Base-by-base conservation (phyloP, 1,140 invertebrate genomes). In the Watersipora subatra region DNA sequence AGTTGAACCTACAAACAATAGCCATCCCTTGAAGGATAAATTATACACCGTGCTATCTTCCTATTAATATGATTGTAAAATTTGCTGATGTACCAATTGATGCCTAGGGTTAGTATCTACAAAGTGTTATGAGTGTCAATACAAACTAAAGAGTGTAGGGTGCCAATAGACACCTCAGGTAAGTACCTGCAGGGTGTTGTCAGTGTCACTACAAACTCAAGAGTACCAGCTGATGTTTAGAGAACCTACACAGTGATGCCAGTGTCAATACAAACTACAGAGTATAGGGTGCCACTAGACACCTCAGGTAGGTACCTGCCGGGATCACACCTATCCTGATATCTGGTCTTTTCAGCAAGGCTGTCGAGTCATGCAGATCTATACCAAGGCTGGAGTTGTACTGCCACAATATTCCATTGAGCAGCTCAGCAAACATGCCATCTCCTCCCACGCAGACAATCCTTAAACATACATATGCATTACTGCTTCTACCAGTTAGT, bases 361-460 rank as follows among this genome's bases (percentile, higher is more conserved):
- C 82, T 2, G 85, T 78, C 0, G 83, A 81, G 56, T 86, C 81
- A 71, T 87, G 83, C 0, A 84, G 76, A 73, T 87, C 81, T n/a
- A 88, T 76, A 19, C 84, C 82, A n/a, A 77, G 76, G 20, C 85
- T 78, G 65, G 68, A 69, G 62, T 78, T 74, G 27, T 74, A 77
- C 70, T 81, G 71, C 64, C 78, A 70, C 15, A 92, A 77, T 20
- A 92, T 74, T 1, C 91, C 89, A 76, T 89, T 73, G 62, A 91
- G 85, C 22, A 92, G 78, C 80, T 94, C 91, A 27, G 89, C 86
- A 68, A 92, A 89, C 27, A 91, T 91, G 0, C 91, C 91, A 79
- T 93, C 91, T 0, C 91, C 91, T 15, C 91, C 91, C 15, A 93
- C 86, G 76, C 87, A 89, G 19, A 89, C 85, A 2, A 93, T 83